Evolutionary conservation across 2,888 invertebrate species (phyloP).

Genomic region (Limnephilus marmoratus): DNA sequence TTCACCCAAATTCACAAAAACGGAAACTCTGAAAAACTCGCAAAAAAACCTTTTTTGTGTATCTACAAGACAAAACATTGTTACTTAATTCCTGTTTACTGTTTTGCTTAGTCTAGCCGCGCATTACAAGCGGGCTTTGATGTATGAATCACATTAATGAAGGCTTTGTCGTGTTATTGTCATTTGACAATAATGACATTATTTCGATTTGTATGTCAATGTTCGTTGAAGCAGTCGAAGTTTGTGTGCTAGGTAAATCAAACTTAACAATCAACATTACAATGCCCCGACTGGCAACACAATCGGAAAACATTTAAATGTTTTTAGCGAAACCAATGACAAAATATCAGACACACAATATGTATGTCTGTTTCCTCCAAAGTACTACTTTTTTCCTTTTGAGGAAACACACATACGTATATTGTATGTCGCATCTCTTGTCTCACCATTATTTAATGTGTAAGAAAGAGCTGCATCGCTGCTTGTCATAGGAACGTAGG

Average conservation of each 20-base stretch:
- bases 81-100: not conserved
- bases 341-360: too few species aligned
- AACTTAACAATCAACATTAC: not conserved
- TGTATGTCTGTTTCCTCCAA: too few species aligned
- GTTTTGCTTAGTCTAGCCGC: not conserved
- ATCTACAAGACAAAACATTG: not conserved
- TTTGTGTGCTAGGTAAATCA: not conserved
- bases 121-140: not conserved
- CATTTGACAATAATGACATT: not conserved
- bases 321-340: not conserved
- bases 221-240: not conserved
- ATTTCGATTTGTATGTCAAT: constrained; percentile 5
- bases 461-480: too few species aligned
- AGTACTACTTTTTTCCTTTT: too few species aligned
- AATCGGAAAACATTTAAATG: not conserved
- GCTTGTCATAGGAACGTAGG: too few species aligned
- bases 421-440: too few species aligned
- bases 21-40: not conserved
- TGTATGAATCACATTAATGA: not conserved
- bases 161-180: not conserved
- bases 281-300: not conserved
- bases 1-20: not conserved
- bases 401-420: too few species aligned
- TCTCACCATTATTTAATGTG: too few species aligned
- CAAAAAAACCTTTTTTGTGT: not conserved